phyloP scores from a whole-genome alignment of 2,888 invertebrate genomes.

The Noctua pronuba region DNA sequence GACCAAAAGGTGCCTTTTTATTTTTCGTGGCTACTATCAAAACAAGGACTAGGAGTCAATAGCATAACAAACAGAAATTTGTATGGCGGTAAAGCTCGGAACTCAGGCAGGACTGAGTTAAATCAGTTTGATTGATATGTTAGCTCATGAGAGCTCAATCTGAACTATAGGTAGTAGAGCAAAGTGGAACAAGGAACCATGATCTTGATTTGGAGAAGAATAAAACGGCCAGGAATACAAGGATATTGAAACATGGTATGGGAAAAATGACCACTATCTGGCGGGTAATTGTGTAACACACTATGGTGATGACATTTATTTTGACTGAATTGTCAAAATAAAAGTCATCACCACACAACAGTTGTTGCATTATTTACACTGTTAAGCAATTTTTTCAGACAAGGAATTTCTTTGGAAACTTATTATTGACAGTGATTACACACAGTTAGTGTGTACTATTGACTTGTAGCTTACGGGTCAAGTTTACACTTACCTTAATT shows the following conservation, averaged over 20 bases:
- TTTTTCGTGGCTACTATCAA: no score
- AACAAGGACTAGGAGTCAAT: no score
- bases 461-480: background rate
- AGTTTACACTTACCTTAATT: constrained; percentile 71
- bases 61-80: no score
- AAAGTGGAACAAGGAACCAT: no score
- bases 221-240: background rate
- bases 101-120: no score
- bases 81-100: no score
- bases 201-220: no score
- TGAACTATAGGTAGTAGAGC: background rate
- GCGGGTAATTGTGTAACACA: background rate
- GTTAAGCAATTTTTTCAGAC: background rate
- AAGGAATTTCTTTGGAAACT: background rate
- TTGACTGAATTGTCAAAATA: no score
- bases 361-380: background rate
- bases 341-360: no score
- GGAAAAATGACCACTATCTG: background rate
- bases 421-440: background rate
- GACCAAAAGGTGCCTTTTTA: no score
- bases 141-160: background rate
- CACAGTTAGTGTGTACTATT: background rate
- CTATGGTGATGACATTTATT: background rate
- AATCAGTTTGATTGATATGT: background rate
- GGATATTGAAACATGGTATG: background rate